Evolutionary conservation across 92 coral and sea anemone genomes (phyloP), one percentile per base, ranked within the genome.

Genomic region (Siderastrea radians): DNA sequence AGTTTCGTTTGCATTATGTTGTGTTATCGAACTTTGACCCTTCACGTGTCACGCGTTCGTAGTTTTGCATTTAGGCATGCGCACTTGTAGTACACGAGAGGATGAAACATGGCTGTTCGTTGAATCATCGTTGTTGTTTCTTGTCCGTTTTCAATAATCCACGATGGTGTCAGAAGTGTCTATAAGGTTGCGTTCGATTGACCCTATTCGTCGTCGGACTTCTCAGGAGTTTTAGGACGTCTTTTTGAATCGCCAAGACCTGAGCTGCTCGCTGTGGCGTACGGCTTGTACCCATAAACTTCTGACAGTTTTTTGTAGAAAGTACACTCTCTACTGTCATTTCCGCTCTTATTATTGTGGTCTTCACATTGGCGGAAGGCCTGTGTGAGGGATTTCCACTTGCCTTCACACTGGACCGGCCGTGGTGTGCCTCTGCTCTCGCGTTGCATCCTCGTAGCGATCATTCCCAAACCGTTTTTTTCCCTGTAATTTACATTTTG

Each of bases 361-460:
- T 80, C 84, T 17, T 80, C 63, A 26, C 74, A 80, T 62, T 80
- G 48, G 2, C 84, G 2, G n/a, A 55, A 79, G 16, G 59, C 69
- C 2, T 57, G 67, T 3, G 83, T 79, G 43, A 79, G 73, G 4
- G 63, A 73, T 64, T 79, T 64, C 72, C 57, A 79, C 45, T 79
- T 79, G 53, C 84, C 84, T 44, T 79, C 74, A 11, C 67, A 60
- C 73, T 79, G 84, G 73, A 63, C 84, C 7, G 84, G 17, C 6
- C 72, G 69, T 6, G 55, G 15, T 4, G 79, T 7, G 3, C n/a
- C 12, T 7, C 58, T 55, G 13, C 44, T 45, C 68, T 58, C 72
- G 51, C 43, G 45, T 48, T 43, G n/a, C 83, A 78, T 78, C 17
- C 3, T 58, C 49, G 52, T 16, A 0, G 72, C 84, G 7, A 60